Evolutionary conservation across 1,140 invertebrate genomes (phyloP), one percentile per base, ranked within the genome.

Genomic region (Leptinotarsa lineolata): DNA sequence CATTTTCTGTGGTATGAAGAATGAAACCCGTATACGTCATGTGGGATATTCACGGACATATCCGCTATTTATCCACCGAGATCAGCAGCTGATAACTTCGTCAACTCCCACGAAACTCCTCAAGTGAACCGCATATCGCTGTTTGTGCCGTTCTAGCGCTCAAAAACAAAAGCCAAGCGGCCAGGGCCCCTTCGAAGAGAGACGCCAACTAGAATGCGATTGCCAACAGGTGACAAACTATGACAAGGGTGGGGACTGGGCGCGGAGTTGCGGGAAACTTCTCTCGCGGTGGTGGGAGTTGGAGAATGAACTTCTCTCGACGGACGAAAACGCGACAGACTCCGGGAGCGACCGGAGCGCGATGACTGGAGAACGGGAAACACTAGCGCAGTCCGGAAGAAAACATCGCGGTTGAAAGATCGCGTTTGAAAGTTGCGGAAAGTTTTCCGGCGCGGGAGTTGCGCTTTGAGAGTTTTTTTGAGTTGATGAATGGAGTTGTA

Each of bases 221-320:
- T 65, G 63, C 24, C 63, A 65, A 65, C 63, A 65, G 63, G 63
- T 65, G 63, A 65, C 24, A 65, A 65, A 65, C 63, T 22, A 16
- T n/a, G 13, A 65, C n/a, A 1, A 24, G 63, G 22, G 63, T 24
- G 18, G 21, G 8, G 11, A 21, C 63, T 15, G 63, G 15, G 24
- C 16, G 21, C 18, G 63, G 20, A 22, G 63, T 39, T 22, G 60
- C 18, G 18, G 22, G 24, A 65, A 24, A 18, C n/a, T 54, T 54
- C 30, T 39, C 30, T 39, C 60, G 13, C 12, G 3, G 63, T 24
- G 63, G 63, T 65, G 63, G 63, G 63, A 24, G 63, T n/a, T 30
- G 18, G 8, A 24, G 48, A 54, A 54, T 54, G 48, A 65, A 65
- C 39, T 65, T 65, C 63, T 65, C 63, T 22, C 22, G 22, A 30